Base-by-base conservation (phyloP, 2,888 invertebrate species). In the Polymixis flavicincta region DNA sequence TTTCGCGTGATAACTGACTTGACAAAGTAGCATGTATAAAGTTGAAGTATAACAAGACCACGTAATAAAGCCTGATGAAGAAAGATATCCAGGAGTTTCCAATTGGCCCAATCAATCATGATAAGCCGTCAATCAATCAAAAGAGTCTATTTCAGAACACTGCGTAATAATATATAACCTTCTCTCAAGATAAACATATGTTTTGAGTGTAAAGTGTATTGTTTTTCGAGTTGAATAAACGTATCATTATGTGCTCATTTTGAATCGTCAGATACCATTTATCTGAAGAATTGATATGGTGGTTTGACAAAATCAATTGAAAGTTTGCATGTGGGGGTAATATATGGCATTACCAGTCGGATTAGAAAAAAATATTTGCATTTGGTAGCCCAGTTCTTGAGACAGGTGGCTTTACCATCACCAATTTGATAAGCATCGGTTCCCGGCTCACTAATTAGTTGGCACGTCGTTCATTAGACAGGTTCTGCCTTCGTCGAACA, bases 41-140 rank as follows among this genome's bases (percentile, higher is more conserved):
- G 13, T 54, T 54, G 5, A 54, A 54, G 13, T 25, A 55, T n/a
- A 25, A 25, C n/a, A 5, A n/a, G 6, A 1, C n/a, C 55, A 37
- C 11, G 22, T 37, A 25, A 54, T 48, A 37, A 48, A 74, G 13
- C 37, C 17, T 74, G n/a, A n/a, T 65, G 32, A 55, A 50, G 28
- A 64, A 74, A 37, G 25, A 54, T 64, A 73, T 74, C 61, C 32
- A 19, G n/a, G 11, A 50, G 50, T 59, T 66, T 66, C 14, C 11
- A 50, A 57, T 42, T 66, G 19, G 19, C 19, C 8, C 28, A 57
- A 75, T 75, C 42, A 50, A 57, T 75, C 74, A 75, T 50, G 22
- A 50, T 42, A 66, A 66, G 19, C 66, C 11, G 28, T 28, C 75
- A 19, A 75, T 75, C 57, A 66, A 75, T 75, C 74, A 75, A 52